Percentiles rank a stretch among this genome's conserved stretches.
Evolutionary conservation across 2,797 vertebrate species (phyloP).

Genomic region (Microctenopoma stevenorrisi): DNA sequence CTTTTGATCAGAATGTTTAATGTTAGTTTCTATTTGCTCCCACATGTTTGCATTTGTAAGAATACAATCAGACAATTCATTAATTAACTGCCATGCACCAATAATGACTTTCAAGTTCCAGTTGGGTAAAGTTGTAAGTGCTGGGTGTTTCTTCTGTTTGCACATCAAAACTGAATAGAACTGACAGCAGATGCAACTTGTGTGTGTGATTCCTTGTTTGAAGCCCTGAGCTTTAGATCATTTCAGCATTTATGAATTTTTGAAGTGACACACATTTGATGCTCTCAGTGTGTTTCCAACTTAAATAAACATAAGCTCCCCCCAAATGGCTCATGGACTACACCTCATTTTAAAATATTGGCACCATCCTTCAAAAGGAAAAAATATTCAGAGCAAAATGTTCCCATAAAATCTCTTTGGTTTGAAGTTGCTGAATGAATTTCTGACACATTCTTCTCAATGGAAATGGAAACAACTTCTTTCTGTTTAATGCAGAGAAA

Average conservation of each 20-base stretch:
- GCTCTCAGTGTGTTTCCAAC: conserved; percentile 25
- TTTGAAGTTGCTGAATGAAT: conserved; percentile 33
- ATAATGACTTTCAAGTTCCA: conserved; percentile 28
- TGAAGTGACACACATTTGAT: conserved; percentile 34
- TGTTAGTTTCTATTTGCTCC: conserved; percentile 33
- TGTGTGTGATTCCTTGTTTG: conserved; percentile 40
- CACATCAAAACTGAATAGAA: conserved; percentile 33
- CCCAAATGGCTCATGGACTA: conserved; percentile 15
- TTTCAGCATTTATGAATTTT: conserved; percentile 54
- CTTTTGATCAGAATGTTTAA: conserved; percentile 48
- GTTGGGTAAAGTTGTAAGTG: conserved; percentile 13
- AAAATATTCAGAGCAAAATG: conserved; percentile 18
- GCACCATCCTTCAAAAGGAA: conserved; percentile 29
- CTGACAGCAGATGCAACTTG: conserved; percentile 33
- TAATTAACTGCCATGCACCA: conserved; percentile 4
- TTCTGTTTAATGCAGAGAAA: conserved; percentile 63
- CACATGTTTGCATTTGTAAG: conserved; percentile 19
- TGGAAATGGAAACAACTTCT: conserved; percentile 33
- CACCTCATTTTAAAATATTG: conserved; percentile 25
- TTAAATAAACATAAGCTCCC: conserved; percentile 33
- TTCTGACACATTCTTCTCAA: conserved; percentile 42
- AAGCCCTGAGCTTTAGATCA: conserved; percentile 49
- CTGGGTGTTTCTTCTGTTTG: conserved; percentile 36
- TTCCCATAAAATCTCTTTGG: conserved; percentile 10
- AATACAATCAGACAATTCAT: conserved; percentile 7